Conservation (phyloP, 2,113 vertebrate species). For the Haemorhous mexicanus region DNA sequence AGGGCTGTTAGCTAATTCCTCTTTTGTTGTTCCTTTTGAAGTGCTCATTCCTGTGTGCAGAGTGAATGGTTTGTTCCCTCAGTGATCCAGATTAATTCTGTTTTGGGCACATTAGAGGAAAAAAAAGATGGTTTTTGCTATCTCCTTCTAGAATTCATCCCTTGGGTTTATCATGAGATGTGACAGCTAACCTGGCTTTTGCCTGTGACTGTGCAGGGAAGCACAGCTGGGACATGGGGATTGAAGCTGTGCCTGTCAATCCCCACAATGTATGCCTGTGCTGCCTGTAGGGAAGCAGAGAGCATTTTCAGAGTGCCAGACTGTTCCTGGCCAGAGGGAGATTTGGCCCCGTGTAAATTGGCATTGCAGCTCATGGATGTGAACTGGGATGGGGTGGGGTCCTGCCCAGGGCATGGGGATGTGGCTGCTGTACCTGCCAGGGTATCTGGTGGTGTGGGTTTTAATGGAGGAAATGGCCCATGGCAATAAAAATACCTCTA, state of each 20-base stretch:
- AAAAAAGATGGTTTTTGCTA: neutral
- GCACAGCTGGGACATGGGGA: neutral
- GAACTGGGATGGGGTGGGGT: neutral
- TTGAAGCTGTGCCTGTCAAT: neutral
- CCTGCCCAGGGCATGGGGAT: rapidly evolving
- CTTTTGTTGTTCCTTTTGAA: conserved; percentile 17
- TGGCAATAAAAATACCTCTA: neutral
- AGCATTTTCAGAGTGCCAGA: neutral
- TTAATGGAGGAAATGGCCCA: neutral
- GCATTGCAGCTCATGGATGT: neutral
- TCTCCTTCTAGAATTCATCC: neutral
- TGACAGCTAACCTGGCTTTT: neutral
- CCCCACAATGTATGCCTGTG: neutral
- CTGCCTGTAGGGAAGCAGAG: neutral
- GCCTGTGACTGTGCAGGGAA: neutral
- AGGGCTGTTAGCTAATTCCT: neutral
- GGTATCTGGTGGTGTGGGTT: neutral
- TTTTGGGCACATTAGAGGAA: neutral
- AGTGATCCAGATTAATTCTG: neutral
- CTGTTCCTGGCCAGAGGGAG: neutral
- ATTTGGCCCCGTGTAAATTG: neutral
- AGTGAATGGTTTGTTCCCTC: neutral
- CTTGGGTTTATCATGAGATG: neutral
- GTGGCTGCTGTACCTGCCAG: neutral
- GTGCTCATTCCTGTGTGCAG: neutral